Percentiles rank a stretch among this genome's conserved stretches.
Evolutionary conservation across 2,888 invertebrate genomes (phyloP).

Genomic region (Malthinus flaveolus): DNA sequence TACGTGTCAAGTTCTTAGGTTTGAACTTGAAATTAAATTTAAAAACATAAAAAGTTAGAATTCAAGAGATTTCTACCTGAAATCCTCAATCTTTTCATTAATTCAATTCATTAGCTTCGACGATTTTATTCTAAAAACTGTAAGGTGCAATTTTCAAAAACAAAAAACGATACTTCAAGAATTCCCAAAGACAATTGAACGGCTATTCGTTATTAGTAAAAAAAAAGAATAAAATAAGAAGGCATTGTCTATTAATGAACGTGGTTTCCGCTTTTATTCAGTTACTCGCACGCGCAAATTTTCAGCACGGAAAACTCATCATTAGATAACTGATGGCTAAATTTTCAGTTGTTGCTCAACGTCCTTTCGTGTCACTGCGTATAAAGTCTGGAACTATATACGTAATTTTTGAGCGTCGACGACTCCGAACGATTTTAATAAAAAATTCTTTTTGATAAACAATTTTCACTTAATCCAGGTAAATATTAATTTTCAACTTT

Average conservation of each 20-base stretch:
- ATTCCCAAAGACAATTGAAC: not conserved
- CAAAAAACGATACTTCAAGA: no score
- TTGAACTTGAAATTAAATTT: no score
- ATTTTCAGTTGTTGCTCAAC: conserved; percentile 22
- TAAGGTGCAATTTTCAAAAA: no score
- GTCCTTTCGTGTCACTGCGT: conserved; percentile 2
- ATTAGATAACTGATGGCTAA: not conserved
- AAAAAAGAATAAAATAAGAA: conserved; percentile 6
- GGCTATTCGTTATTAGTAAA: not conserved
- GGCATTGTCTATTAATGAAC: conserved; percentile 11
- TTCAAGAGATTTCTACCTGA: no score
- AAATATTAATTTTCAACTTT: not conserved
- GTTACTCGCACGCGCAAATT: conserved; percentile 24
- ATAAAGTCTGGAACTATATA: conserved; percentile 3
- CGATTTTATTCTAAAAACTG: no score
- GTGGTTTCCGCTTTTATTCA: conserved; percentile 19
- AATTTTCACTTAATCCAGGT: not conserved
- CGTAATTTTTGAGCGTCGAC: not conserved
- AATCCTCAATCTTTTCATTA: no score
- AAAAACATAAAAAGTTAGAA: no score
- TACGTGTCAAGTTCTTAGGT: no score
- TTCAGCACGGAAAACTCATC: conserved; percentile 19
- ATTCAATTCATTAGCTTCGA: no score
- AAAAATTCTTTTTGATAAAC: not conserved
- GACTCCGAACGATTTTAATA: not conserved